Evolutionary conservation across 2,113 vertebrate genomes (phyloP).

Genomic region (Saimiri boliviensis): DNA sequence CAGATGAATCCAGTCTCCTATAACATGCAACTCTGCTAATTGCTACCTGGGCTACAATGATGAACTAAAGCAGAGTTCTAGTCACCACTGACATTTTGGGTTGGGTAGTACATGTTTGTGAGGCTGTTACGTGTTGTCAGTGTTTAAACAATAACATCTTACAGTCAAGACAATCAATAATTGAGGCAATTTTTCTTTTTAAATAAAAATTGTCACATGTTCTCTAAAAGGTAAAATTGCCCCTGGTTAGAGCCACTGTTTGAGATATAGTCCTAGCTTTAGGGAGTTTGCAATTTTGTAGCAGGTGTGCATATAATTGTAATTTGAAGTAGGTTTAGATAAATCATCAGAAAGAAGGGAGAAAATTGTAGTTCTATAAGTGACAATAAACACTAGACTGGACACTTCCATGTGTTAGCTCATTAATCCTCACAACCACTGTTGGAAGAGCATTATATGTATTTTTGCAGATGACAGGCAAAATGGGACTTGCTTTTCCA

Average conservation of each 20-base stretch:
- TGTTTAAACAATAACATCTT: neutral
- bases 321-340: constrained; percentile 13
- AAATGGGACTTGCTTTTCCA: neutral
- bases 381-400: neutral
- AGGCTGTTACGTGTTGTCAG: neutral
- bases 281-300: neutral
- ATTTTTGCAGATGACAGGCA: neutral
- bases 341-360: neutral
- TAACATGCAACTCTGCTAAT: neutral
- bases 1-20: neutral
- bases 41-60: neutral
- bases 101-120: neutral
- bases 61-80: neutral
- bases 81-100: neutral
- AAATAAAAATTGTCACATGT: neutral
- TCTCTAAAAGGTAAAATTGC: neutral
- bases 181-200: neutral
- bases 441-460: neutral
- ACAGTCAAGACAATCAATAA: neutral
- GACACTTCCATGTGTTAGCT: neutral
- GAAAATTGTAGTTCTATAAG: neutral
- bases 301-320: neutral
- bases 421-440: neutral
- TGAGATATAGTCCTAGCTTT: neutral
- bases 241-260: neutral